Evolutionary conservation across 2,888 invertebrate genomes (phyloP), one percentile per base, ranked within the genome.

Genomic region (Eupithecia subfuscata): DNA sequence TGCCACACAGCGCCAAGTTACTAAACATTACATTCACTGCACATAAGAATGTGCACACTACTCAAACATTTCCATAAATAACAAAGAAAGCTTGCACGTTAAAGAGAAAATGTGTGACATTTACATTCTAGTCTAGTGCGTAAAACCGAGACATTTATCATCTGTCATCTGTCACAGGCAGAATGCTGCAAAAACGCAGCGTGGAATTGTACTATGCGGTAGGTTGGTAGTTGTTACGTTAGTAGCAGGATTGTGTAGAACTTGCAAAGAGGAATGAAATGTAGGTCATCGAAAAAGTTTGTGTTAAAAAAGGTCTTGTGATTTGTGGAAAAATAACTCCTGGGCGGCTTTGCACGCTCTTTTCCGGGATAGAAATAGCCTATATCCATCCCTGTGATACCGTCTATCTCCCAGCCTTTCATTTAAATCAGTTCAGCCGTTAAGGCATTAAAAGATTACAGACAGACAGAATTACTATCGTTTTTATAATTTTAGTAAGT

Each of bases 101-200:
- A 75, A 73, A 72, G 78, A 69, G 75, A 76, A 76, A 75, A 73
- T 76, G 48, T 69, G 68, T 70, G 73, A 64, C 67, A 75, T 70
- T 76, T 3, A 60, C 60, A 25, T 60, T 60, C 25, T 60, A 60
- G 60, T 25, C 75, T 71, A 71, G 60, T 43, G 68, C 71, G 75
- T 72, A 70, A 69, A 77, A 52, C 34, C 43, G 25, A 70, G 68
- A 40, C 22, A 37, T n/a, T 22, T 69, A 70, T 63, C 70, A 67
- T 43, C 22, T 73, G 70, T 68, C 72, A 77, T 70, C 70, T 73
- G 73, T 74, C 74, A 75, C 67, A 70, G 77, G 73, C 77, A 74
- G 74, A 77, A 77, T 70, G 65, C 65, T 56, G 69, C 71, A 74
- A 77, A 76, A 76, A 76, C 76, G 52, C 25, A 9, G 71, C 52